Base-by-base conservation (phyloP, 2,888 invertebrate species). In the Agrotis segetum region DNA sequence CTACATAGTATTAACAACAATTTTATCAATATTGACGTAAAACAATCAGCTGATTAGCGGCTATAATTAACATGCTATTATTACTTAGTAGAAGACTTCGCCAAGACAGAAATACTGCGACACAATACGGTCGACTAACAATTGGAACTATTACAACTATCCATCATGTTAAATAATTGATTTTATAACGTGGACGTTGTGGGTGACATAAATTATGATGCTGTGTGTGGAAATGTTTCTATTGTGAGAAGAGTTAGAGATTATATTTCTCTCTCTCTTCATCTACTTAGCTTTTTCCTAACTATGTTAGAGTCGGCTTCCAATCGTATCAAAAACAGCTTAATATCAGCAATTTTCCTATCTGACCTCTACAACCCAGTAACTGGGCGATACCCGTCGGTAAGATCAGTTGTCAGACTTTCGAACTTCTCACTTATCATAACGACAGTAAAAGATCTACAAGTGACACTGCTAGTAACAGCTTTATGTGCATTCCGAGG, bases 1-100 rank as follows among this genome's bases (percentile, higher is more conserved):
- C 21, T 9, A 19, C 5, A 71, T 24, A 17, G 3, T 71, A 63
- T 47, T 44, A 24, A 53, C 58, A 65, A 58, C 50, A 58, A 58
- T 56, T 67, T 77, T 17, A 74, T 77, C 61, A 77, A 55, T 50
- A 75, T 79, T 80, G 67, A 82, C 73, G 61, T 70, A 70, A 61
- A 81, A 1, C n/a, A 44, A 79, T 79, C 79, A 79, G 82, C 79
- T 79, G 79, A 81, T 79, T 77, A 77, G 1, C 6, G 5, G 17
- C 49, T 81, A 81, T 67, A 61, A 77, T 77, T 71, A 77, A 14
- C 24, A 14, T 19, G 53, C 82, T 81, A 81, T 79, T 71, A 58
- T 81, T 81, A 81, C 24, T 14, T 13, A 13, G 49, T 55, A 2
- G 44, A 19, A 34, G 14, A 3, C 50, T 9, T 21, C n/a, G 79